Base-by-base conservation (phyloP, 2,797 vertebrate species). In the Malacoraja senta region DNA sequence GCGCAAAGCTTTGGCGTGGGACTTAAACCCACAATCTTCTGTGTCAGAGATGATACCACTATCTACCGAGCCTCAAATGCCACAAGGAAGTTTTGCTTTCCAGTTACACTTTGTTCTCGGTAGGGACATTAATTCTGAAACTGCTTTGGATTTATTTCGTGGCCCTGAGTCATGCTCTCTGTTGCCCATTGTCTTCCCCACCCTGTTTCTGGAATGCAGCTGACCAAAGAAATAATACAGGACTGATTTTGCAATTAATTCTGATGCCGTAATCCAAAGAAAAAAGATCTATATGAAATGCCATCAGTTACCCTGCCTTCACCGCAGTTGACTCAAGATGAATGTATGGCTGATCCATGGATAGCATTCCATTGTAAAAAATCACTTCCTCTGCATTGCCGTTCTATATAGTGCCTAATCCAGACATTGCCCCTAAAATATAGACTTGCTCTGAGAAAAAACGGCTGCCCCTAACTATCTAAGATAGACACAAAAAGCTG, bases 321-420 rank as follows among this genome's bases (percentile, higher is more conserved):
- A 92, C 71, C 90, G 15, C 68, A 92, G 35, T 76, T 92, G 38
- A 92, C 71, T 76, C 68, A 53, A 17, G 38, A 29, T 92, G 8
- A 76, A 92, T 76, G 13, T 13, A 76, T 0, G 90, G 38, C 90
- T 74, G 26, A 92, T 92, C 10, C 44, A 74, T 76, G 90, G 71
- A 92, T 35, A 88, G 84, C 84, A 88, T 68, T 88, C 63, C 84
- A 88, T 68, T 92, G 90, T 92, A 92, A 53, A 92, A 53, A 92
- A 76, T 76, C 35, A 92, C 71, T 92, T 76, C 44, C 90, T 74
- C 35, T 76, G 74, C 21, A 76, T 71, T 92, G 71, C 38, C 38
- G 53, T 74, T 92, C 38, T 76, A 92, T 76, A 92, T 71, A 76
- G 68, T 74, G 44, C 90, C 35, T 92, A 71, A 92, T 91, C 24